Evolutionary conservation across 2,797 vertebrate genomes (phyloP).

Genomic region (Scleropages formosus): DNA sequence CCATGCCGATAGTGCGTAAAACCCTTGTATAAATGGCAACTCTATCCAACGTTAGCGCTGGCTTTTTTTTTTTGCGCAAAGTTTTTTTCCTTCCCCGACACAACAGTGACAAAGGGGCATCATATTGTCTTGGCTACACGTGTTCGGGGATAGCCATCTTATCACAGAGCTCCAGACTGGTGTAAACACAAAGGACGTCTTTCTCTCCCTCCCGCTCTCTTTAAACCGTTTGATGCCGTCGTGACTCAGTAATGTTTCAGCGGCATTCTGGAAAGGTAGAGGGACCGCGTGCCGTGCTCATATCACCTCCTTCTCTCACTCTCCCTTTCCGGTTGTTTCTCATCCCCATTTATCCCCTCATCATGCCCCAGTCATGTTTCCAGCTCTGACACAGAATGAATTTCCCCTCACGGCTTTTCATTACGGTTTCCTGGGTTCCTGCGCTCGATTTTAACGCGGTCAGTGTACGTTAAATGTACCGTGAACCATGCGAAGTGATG

Average conservation of each 20-base stretch:
- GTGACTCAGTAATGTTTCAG: constrained; percentile 34
- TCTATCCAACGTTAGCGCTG: constrained; percentile 32
- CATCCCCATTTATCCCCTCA: not conserved
- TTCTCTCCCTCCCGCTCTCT: constrained; percentile 34
- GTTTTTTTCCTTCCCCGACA: constrained; percentile 9
- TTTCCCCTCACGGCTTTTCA: not conserved
- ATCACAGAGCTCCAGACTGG: constrained; percentile 57
- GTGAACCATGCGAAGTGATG: not conserved
- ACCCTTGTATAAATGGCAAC: constrained; percentile 48
- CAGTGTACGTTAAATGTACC: not conserved
- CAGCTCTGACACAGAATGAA: not conserved
- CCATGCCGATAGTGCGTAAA: constrained; percentile 47
- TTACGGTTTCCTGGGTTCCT: not conserved
- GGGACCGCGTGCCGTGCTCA: not conserved
- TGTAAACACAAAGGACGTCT: constrained; percentile 54
- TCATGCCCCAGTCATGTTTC: constrained; percentile 1
- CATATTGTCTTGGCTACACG: constrained; percentile 55
- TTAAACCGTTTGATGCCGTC: constrained; percentile 35
- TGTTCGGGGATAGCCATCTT: constrained; percentile 58
- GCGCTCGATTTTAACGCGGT: too few species aligned
- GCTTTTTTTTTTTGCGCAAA: constrained; percentile 17
- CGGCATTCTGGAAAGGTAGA: constrained; percentile 17
- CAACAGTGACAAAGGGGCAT: constrained; percentile 56
- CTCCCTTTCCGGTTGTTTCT: not conserved
- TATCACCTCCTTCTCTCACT: not conserved